Conservation (phyloP, 2,113 vertebrate species). For the Triplophysa rosa region DNA sequence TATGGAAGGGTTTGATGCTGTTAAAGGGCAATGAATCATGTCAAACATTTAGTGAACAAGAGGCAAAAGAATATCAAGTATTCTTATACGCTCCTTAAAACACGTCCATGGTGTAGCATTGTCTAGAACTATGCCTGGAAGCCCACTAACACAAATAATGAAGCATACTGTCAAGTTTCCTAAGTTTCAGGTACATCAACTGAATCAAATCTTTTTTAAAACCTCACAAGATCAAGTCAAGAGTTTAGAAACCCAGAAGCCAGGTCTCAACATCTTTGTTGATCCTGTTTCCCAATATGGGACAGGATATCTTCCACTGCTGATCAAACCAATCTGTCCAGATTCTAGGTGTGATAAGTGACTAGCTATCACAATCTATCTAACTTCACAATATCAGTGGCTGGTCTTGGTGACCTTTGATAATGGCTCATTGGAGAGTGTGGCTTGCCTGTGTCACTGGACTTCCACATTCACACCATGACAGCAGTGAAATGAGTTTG, state of each 20-base stretch:
- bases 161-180: neutral
- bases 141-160: constrained; percentile 18
- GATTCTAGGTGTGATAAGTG: constrained; percentile 33
- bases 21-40: constrained; percentile 35
- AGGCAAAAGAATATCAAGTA: constrained; percentile 30
- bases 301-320: constrained; percentile 20
- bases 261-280: neutral
- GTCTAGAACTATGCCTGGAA: constrained; percentile 29
- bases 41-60: constrained; percentile 40
- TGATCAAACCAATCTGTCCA: constrained; percentile 29
- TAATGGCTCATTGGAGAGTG: constrained; percentile 40
- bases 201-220: constrained; percentile 6
- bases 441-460: constrained; percentile 19
- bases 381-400: constrained; percentile 21
- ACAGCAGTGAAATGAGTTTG: constrained; percentile 49
- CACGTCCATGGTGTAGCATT: constrained; percentile 23
- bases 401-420: constrained; percentile 48
- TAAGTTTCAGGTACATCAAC: neutral
- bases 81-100: constrained; percentile 22
- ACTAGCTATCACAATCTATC: constrained; percentile 38
- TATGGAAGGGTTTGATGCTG: constrained; percentile 15
- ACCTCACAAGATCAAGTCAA: constrained; percentile 8
- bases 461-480: constrained; percentile 43
- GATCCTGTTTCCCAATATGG: neutral
- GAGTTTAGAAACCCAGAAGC: neutral